phyloP scores from a whole-genome alignment of 2,113 vertebrate genomes.

The Charadrius vociferus region DNA sequence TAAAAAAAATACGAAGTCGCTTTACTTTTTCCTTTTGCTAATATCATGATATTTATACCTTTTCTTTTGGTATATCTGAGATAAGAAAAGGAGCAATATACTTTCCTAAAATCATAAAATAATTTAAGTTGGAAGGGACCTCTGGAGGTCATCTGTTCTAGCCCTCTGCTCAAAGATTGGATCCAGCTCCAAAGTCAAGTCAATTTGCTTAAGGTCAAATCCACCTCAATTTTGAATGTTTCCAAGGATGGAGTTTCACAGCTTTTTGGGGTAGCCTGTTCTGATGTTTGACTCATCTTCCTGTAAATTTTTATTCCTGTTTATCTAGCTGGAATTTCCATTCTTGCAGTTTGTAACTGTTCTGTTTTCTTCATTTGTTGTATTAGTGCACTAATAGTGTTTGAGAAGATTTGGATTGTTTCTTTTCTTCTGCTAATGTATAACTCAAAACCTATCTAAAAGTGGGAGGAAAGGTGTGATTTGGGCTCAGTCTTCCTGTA shows the following conservation, averaged over 20 bases:
- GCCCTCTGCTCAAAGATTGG: neutral
- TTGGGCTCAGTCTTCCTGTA: neutral
- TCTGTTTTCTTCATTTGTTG: neutral
- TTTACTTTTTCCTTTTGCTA: neutral
- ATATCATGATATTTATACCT: neutral
- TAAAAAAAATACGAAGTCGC: accelerated
- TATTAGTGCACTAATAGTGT: neutral
- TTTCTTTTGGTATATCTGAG: neutral
- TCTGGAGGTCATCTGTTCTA: neutral
- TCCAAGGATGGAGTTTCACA: neutral
- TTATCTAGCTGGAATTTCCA: neutral
- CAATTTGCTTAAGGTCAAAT: neutral
- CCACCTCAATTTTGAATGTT: neutral
- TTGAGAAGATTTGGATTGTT: too few relatives aligned
- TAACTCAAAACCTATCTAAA: neutral
- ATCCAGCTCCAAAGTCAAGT: neutral
- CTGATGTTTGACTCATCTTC: neutral
- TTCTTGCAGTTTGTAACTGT: neutral
- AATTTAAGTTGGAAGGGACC: neutral
- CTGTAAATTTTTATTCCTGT: neutral
- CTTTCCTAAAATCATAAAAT: neutral
- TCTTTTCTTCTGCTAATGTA: too few relatives aligned
- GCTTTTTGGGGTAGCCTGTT: neutral
- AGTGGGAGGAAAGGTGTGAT: neutral
- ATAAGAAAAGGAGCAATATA: neutral